Base-by-base conservation (phyloP, 2,888 invertebrate genomes). In the Sepiola atlantica region DNA sequence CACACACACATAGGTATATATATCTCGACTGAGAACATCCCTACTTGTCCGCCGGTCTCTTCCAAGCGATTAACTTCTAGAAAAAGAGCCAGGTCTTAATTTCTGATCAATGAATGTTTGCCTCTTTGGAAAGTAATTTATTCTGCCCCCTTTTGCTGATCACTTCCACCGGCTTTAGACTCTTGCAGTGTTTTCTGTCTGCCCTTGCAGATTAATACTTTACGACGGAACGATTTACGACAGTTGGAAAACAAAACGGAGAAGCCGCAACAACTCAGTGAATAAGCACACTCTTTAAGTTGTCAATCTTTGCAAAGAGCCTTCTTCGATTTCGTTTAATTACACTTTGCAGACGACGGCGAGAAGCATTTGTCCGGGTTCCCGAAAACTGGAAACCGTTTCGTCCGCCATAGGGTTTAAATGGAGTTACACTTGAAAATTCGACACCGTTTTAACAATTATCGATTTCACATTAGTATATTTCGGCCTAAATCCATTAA, bases 171-270 rank as follows among this genome's bases (percentile, higher is more conserved):
- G 32, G 18, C 14, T 77, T n/a, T n/a, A 77, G 77, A 77, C 77
- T 77, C 32, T 14, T n/a, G n/a, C 77, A 77, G 32, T 77, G 77
- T 77, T 77, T 77, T 32, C n/a, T 18, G 20, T 28, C 77, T 77
- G 77, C 16, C n/a, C 32, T n/a, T 77, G 77, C 77, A 32, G 77
- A 77, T 77, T 77, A 77, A 77, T 77, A 77, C 77, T 77, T 77
- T 32, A 10, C 77, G 77, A 77, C 77, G 18, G 77, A 77, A 77
- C 77, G 77, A 77, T 77, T 77, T 77, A 77, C 12, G 77, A 77
- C 77, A 77, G 77, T 77, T 77, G n/a, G 77, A 77, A 61, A 77
- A 77, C 77, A 77, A 77, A 77, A n/a, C 77, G 32, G n/a, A 77
- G 77, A 77, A 77, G 77, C 77, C 77, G 45, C 77, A 77, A 77